Evolutionary conservation across 1,140 invertebrate genomes (phyloP), one percentile per base, ranked within the genome.

Genomic region (Babylonia areolata): DNA sequence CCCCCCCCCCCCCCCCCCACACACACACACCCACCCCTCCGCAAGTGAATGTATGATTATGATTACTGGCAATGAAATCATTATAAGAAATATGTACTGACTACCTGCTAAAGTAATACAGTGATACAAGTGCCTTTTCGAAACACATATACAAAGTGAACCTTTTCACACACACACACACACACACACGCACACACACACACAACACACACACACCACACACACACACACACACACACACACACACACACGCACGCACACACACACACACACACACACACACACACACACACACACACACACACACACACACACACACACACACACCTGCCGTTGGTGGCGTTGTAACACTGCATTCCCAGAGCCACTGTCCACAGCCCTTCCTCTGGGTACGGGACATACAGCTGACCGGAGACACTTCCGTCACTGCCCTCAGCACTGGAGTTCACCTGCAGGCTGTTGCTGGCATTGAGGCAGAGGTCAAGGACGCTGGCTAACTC

Each of bases 301-400:
- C 33, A 11, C 33, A 35, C 40, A 39, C 79, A 86, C 75, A 9
- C 46, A 81, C 31, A 46, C 31, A 2, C 39, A 88, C 46, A 78
- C 40, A 79, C 83, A 28, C 84, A 84, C 80, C 88, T 89, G 73
- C 85, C 87, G 37, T 81, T 86, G 33, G 84, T 46, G 58, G 85
- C 78, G 39, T 86, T 86, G 77, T 90, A 92, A 80, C 92, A 93
- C 37, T 89, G 64, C 64, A 88, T 51, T 51, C 89, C 75, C 39
- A 93, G 54, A 28, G 90, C 88, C 23, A 93, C 39, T 81, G 96
- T 97, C 97, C 97, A 98, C 33, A 94, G 28, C 0, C 87, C 89
- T 54, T 86, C 64, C 81, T 90, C 87, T 15, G 90, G 90, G 75
- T 91, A 91, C 2, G 90, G 90, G 0, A 91, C 84, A 35, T 84